Evolutionary conservation across 2,888 invertebrate species (phyloP).

Genomic region (Synergus gifuensis): DNA sequence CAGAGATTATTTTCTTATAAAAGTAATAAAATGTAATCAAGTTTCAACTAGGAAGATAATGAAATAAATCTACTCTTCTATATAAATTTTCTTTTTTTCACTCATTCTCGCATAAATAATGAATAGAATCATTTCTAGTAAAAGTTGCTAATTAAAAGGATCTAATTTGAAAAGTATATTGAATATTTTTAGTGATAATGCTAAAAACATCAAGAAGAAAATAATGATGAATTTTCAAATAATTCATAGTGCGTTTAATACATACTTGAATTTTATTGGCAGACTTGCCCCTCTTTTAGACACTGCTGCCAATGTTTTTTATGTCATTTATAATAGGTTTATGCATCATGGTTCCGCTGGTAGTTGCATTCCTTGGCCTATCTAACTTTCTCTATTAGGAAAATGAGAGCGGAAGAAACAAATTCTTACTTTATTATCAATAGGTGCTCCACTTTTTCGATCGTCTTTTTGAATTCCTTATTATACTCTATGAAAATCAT

Average conservation of each 20-base stretch:
- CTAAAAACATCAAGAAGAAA: neutral
- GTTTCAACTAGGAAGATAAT: neutral
- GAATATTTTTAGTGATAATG: neutral
- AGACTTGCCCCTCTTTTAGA: neutral
- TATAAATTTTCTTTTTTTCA: neutral
- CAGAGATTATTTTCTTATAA: neutral
- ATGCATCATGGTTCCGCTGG: neutral
- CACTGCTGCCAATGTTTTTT: neutral
- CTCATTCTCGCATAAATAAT: neutral
- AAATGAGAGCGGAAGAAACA: constrained; percentile 39
- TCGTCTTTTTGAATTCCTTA: constrained; percentile 29
- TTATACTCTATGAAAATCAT: neutral
- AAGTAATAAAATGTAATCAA: neutral
- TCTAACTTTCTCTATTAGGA: constrained; percentile 39
- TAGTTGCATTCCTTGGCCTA: constrained; percentile 20
- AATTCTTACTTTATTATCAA: constrained; percentile 30
- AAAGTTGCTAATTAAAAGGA: neutral
- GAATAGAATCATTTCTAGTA: neutral
- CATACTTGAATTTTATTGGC: neutral
- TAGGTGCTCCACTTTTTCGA: constrained; percentile 28
- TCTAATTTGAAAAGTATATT: neutral
- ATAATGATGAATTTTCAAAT: neutral
- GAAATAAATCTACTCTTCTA: neutral
- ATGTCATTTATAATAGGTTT: constrained; percentile 33
- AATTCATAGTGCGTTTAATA: neutral